Conservation (phyloP, 2,797 vertebrate genomes). For the Hippocampus kuda region DNA sequence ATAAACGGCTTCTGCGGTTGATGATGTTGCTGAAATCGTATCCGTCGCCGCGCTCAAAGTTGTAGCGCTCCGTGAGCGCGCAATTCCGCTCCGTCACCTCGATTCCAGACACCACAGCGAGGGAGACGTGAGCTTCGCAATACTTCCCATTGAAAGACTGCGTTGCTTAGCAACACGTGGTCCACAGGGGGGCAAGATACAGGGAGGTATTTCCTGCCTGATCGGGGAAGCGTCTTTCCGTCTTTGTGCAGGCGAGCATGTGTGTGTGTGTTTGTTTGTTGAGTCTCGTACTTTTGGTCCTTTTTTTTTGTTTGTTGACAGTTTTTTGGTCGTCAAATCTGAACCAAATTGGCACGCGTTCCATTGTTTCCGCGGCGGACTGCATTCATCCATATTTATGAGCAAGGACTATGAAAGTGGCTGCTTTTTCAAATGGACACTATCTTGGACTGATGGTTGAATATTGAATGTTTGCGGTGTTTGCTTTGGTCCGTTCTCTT, state of each 20-base stretch:
- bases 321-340: not conserved
- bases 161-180: slow-evolving; percentile 72
- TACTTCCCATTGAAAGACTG: slow-evolving; percentile 59
- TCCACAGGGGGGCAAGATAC: slow-evolving; percentile 62
- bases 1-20: not conserved
- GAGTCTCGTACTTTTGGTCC: not conserved
- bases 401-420: slow-evolving; percentile 14
- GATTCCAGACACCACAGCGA: slow-evolving; percentile 40
- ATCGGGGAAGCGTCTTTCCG: slow-evolving; percentile 34
- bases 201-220: slow-evolving; percentile 71
- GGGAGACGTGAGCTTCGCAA: slow-evolving; percentile 48
- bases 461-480: slow-evolving; percentile 1
- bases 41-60: slow-evolving; percentile 17
- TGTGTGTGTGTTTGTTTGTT: slow-evolving; percentile 17
- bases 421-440: slow-evolving; percentile 17
- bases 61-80: slow-evolving; percentile 12
- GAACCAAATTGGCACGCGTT: not conserved
- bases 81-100: slow-evolving; percentile 38
- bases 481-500: slow-evolving; percentile 20
- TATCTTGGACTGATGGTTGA: slow-evolving; percentile 14
- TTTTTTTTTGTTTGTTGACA: not conserved
- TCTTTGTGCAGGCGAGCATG: slow-evolving; percentile 8
- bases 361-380: not conserved
- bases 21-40: not conserved
- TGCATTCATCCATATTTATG: slow-evolving; percentile 45